Conservation (phyloP, 2,797 vertebrate species). For the Capromys pilorides region DNA sequence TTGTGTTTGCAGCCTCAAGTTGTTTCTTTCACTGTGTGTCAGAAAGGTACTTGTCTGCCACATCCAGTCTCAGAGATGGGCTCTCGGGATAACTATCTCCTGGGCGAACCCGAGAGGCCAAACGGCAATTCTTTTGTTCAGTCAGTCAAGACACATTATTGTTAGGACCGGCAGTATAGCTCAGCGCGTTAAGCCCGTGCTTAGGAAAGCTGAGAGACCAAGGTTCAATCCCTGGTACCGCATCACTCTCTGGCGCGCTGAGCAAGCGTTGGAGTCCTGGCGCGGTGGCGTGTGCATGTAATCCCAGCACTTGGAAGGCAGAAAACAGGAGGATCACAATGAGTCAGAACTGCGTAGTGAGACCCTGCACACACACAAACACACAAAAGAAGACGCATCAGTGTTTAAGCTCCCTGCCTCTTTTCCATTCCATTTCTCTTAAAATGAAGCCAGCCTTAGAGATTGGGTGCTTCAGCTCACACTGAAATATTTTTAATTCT, state of each 20-base stretch:
- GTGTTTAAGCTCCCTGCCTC: background rate
- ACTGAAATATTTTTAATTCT: background rate
- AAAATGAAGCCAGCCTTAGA: conserved; percentile 17
- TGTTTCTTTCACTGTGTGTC: background rate
- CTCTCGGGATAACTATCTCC: background rate
- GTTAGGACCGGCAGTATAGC: background rate
- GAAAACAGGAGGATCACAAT: no score
- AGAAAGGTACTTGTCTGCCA: background rate
- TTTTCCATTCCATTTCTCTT: conserved; percentile 34
- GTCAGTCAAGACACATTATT: background rate
- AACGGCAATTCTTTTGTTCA: background rate
- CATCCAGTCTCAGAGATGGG: background rate
- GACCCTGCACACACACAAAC: no score
- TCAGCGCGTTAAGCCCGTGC: no score
- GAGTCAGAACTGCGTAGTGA: no score
- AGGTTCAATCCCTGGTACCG: no score
- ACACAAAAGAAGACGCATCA: background rate
- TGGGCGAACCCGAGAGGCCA: background rate
- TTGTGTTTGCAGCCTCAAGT: background rate
- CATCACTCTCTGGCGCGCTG: no score
- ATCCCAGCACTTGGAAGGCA: no score
- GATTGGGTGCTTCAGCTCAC: background rate
- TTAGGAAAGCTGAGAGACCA: no score
- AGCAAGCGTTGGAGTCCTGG: no score
- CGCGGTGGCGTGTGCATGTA: no score